phyloP scores from a whole-genome alignment of 2,888 invertebrate genomes.

The Augiades crinisus region DNA sequence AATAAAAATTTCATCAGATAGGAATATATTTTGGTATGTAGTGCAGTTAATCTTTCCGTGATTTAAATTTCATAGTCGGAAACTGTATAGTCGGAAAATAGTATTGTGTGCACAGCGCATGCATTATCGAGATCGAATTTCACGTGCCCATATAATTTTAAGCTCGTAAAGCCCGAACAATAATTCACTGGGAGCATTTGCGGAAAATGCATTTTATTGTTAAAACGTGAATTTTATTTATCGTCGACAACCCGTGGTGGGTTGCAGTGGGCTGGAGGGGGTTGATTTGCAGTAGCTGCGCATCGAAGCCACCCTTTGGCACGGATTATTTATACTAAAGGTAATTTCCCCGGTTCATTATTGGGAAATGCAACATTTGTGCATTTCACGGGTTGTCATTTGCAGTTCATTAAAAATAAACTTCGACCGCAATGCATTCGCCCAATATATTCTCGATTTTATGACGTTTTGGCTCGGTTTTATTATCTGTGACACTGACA shows the following conservation, averaged over 20 bases:
- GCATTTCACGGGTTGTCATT: conserved; percentile 70
- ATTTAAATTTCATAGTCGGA: conserved; percentile 37
- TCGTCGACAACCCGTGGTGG: conserved; percentile 72
- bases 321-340: conserved; percentile 79
- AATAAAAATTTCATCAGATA: background rate
- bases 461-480: conserved; percentile 21
- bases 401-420: conserved; percentile 72
- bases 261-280: conserved; percentile 45
- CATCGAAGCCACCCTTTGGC: conserved; percentile 77
- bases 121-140: conserved; percentile 80
- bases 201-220: conserved; percentile 82
- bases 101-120: conserved; percentile 58
- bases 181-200: conserved; percentile 80
- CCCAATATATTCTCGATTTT: conserved; percentile 27
- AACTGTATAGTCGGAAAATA: conserved; percentile 58
- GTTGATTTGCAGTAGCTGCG: conserved; percentile 77
- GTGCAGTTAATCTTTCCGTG: conserved; percentile 28
- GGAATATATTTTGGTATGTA: background rate
- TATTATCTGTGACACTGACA: conserved; percentile 21
- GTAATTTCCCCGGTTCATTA: conserved; percentile 79
- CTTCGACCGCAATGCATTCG: conserved; percentile 31
- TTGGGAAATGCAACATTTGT: conserved; percentile 77
- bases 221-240: conserved; percentile 82
- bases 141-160: conserved; percentile 80
- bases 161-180: conserved; percentile 78